Percentiles rank a stretch among this genome's conserved stretches.
Conservation (phyloP, 2,888 invertebrate species). For the Tholera decimalis region DNA sequence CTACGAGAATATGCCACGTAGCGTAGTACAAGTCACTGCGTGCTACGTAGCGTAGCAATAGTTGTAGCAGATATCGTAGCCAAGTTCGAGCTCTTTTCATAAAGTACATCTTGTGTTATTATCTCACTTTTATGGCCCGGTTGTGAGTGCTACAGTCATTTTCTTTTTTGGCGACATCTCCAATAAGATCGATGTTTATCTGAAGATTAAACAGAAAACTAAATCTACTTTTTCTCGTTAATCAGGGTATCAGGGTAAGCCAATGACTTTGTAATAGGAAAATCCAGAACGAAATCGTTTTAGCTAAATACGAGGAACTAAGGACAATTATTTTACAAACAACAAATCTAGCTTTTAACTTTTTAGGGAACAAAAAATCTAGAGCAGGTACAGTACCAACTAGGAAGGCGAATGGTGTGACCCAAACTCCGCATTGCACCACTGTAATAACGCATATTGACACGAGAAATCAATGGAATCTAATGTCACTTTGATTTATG, state of each 20-base stretch:
- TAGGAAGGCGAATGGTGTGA: slow-evolving; percentile 50
- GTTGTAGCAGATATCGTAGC: background rate
- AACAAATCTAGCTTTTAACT: slow-evolving; percentile 26
- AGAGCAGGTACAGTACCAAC: slow-evolving; percentile 17
- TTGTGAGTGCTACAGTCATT: background rate
- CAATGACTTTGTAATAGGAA: background rate
- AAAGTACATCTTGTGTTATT: background rate
- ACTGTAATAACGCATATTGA: slow-evolving; percentile 55
- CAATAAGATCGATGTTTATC: background rate
- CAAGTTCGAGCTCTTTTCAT: background rate
- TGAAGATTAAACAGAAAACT: background rate
- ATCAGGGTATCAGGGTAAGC: background rate
- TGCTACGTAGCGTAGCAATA: slow-evolving; percentile 3
- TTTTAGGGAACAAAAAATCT: slow-evolving; percentile 40
- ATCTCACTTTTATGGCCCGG: background rate
- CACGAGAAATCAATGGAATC: slow-evolving; percentile 51
- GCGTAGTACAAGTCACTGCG: too few species aligned
- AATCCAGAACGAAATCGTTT: background rate
- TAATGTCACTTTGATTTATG: slow-evolving; percentile 52
- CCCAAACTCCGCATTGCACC: slow-evolving; percentile 63
- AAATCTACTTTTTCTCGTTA: background rate
- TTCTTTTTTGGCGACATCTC: background rate
- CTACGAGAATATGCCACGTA: background rate
- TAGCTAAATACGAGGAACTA: background rate
- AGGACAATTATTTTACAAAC: slow-evolving; percentile 12